phyloP scores from a whole-genome alignment of 1,140 invertebrate genomes.

The Caerostris extrusa region DNA sequence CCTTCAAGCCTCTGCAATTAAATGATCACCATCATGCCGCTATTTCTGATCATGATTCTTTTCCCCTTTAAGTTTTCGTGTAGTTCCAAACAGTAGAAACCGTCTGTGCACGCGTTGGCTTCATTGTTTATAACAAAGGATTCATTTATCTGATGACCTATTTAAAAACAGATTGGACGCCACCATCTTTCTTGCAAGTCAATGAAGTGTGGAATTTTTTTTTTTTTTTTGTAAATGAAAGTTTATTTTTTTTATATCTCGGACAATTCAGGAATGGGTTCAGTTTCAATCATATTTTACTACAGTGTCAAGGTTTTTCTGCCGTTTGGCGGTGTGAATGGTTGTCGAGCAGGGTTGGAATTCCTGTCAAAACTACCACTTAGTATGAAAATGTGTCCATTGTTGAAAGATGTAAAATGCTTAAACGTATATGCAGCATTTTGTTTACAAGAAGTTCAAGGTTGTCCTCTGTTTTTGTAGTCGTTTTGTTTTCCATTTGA shows the following conservation, averaged over 20 bases:
- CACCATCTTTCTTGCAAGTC: not conserved
- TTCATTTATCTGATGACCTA: slow-evolving; percentile 45
- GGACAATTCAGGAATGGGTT: not conserved
- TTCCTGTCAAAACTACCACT: not conserved
- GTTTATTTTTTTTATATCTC: no score
- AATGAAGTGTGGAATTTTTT: not conserved
- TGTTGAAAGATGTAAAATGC: not conserved
- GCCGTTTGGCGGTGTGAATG: not conserved
- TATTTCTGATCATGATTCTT: not conserved
- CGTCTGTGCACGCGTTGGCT: slow-evolving; percentile 7
- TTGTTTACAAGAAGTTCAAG: not conserved
- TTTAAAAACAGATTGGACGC: not conserved
- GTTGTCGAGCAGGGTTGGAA: not conserved
- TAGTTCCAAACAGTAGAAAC: not conserved
- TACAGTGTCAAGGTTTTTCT: not conserved
- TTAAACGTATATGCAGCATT: not conserved
- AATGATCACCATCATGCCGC: not conserved
- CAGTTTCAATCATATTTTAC: not conserved
- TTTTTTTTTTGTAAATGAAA: no score
- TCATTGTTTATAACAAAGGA: slow-evolving; percentile 40
- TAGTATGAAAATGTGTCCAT: slow-evolving; percentile 9
- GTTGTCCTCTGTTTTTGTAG: not conserved
- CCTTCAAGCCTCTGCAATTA: slow-evolving; percentile 13
- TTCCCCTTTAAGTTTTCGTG: not conserved
- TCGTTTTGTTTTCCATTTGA: no score